Base-by-base conservation (phyloP, 35 echinoderm and acorn worm genomes). In the Apostichopus parvimensis region DNA sequence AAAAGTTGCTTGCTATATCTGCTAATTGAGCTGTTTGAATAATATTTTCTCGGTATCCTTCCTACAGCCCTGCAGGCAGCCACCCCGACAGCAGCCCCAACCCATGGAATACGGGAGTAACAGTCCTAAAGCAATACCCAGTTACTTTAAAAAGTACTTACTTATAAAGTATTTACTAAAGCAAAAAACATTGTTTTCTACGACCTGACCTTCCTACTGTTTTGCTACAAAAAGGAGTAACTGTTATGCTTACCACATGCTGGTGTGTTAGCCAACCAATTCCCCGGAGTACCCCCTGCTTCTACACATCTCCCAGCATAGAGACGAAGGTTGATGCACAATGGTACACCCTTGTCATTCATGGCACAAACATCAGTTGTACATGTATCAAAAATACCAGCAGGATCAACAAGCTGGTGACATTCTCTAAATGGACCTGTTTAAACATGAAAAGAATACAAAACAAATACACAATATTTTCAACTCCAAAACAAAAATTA, bases 361-460 rank as follows among this genome's bases (percentile, higher is more conserved):
- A 18, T 79, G 8, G 77, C 93, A 82, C 95, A 96, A 18, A 96
- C 54, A 71, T 96, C 95, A 84, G 94, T 92, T 12, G 92, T 56
- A 77, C 96, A 98, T 5, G 93, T 79, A n/a, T 80, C 57, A 65
- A 95, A 93, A 57, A 83, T 93, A 4, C 72, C 56, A 4, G 68
- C 6, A 11, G 96, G 96, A 82, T 98, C 96, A 5, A 95, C 88
- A 28, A 91, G 79, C 12, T 95, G 87, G 73, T 95, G 93, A 54
- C 96, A 98, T 4, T 22, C 57, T 28, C 79, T 21, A 82, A 95
- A 95, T 88, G 96, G 93, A 83, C 96, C 96, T 96, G 23, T 28
- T 45, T 45, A 72, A 68, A 22, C 4, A 61, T 0, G 7, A 61
- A 61, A 61, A 61, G 8, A 61, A 61, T 5, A 12, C 58, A 61